Evolutionary conservation across 2,797 vertebrate species (phyloP).

Genomic region (Pangasius mekongensis): DNA sequence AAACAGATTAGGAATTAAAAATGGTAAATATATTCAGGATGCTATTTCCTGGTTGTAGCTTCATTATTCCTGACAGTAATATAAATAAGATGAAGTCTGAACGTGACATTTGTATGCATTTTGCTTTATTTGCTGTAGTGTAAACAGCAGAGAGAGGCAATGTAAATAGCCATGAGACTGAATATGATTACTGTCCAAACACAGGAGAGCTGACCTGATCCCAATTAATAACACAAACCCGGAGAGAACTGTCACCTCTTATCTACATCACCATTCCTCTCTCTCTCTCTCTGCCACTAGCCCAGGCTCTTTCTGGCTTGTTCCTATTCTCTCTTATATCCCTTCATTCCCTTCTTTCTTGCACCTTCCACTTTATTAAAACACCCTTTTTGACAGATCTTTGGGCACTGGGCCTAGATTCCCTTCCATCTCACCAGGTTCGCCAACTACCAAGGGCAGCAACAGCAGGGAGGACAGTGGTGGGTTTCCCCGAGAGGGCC

Average conservation of each 20-base stretch:
- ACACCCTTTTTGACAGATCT: slow-evolving; percentile 62
- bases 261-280: slow-evolving; percentile 82
- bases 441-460: slow-evolving; percentile 66
- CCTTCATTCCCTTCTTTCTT: slow-evolving; percentile 18
- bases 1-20: slow-evolving; percentile 79
- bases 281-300: slow-evolving; percentile 59
- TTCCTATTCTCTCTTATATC: slow-evolving; percentile 67
- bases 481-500: slow-evolving; percentile 67
- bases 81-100: slow-evolving; percentile 52
- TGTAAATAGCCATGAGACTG: slow-evolving; percentile 86
- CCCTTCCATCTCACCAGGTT: slow-evolving; percentile 68
- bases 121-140: slow-evolving; percentile 55
- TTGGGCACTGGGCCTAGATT: slow-evolving; percentile 44
- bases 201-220: slow-evolving; percentile 88
- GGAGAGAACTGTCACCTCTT: slow-evolving; percentile 90
- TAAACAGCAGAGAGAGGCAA: slow-evolving; percentile 68
- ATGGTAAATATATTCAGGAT: slow-evolving; percentile 72
- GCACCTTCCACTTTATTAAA: slow-evolving; percentile 59
- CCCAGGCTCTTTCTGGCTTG: slow-evolving; percentile 68
- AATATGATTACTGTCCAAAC: slow-evolving; percentile 82
- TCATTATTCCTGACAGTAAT: slow-evolving; percentile 50
- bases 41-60: slow-evolving; percentile 56
- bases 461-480: slow-evolving; percentile 57
- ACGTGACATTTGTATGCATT: slow-evolving; percentile 58
- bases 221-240: slow-evolving; percentile 95